Conservation (phyloP, 2,797 vertebrate species). For the Parauchenoglanis ngamensis region DNA sequence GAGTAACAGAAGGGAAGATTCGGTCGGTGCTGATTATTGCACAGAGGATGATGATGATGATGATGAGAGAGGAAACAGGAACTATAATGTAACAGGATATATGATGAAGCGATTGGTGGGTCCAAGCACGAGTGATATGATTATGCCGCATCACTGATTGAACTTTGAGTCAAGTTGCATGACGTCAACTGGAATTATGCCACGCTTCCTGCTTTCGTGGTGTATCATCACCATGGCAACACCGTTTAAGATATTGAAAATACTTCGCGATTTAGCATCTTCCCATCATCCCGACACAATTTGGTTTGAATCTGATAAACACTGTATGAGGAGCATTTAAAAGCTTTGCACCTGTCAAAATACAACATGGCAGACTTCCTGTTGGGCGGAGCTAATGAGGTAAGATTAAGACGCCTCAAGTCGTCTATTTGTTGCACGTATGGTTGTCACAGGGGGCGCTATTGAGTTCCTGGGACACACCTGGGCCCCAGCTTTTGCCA, state of each 20-base stretch:
- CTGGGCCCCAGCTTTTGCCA: background rate
- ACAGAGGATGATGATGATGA: background rate
- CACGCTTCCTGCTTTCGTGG: background rate
- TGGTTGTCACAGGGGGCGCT: background rate
- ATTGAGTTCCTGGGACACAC: background rate
- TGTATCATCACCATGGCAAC: background rate
- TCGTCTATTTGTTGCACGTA: background rate
- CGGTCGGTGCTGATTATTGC: background rate
- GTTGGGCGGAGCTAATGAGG: background rate
- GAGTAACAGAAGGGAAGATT: background rate
- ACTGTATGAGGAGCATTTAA: background rate
- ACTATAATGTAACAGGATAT: background rate
- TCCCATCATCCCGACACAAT: background rate
- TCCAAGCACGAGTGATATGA: background rate
- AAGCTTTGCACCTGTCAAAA: background rate
- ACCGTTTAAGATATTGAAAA: background rate
- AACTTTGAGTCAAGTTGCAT: background rate
- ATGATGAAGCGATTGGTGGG: background rate
- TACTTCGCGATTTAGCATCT: background rate
- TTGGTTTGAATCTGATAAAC: background rate
- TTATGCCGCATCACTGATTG: background rate
- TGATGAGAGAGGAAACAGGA: background rate
- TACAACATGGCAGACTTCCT: background rate
- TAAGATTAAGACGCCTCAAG: background rate
- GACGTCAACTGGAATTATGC: background rate